Base-by-base conservation (phyloP, 2,797 vertebrate genomes). In the Liasis olivaceus region DNA sequence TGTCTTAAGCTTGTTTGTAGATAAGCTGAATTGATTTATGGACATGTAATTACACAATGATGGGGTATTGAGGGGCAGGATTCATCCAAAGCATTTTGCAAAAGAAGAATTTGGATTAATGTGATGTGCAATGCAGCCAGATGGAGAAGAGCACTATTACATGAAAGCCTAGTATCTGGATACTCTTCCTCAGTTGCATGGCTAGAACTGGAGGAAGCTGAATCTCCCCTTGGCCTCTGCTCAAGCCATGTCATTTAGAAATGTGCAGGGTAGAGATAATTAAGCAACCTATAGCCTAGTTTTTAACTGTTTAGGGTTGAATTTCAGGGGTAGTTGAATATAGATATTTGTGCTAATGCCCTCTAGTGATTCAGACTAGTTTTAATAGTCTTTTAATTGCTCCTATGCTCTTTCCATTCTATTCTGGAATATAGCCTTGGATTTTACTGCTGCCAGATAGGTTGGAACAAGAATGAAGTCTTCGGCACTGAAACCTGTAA, bases 301-400 rank as follows among this genome's bases (percentile, higher is more conserved):
- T 85, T 92, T 89, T 36, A 85, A 89, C 63, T 84, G 36, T 63
- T 88, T 31, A 42, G 42, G 58, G 42, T 15, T 63, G 72, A 28
- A 72, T 31, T 87, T 87, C 60, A 31, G 60, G 24, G 36, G 2
- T 88, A 63, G 62, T 24, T 87, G 90, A 59, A 90, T 87, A 5
- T 87, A 56, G 85, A 91, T 92, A 59, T 87, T 94, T 90, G 72
- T 14, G 3, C 91, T 56, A 93, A 69, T 93, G 89, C 92, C 88
- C 85, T 93, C 89, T 62, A 88, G 36, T 0, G 15, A 89, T 86
- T 59, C 69, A 22, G 84, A 77, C 85, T 60, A 54, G 60, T 47
- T 91, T 86, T 92, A 93, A 81, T 28, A 77, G 77, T 90, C 89
- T 72, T 87, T 94, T 54, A 94, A 91, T 94, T 95, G 90, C 69